Evolutionary conservation across 2,113 vertebrate species (phyloP).

Genomic region (Fregata magnificens): DNA sequence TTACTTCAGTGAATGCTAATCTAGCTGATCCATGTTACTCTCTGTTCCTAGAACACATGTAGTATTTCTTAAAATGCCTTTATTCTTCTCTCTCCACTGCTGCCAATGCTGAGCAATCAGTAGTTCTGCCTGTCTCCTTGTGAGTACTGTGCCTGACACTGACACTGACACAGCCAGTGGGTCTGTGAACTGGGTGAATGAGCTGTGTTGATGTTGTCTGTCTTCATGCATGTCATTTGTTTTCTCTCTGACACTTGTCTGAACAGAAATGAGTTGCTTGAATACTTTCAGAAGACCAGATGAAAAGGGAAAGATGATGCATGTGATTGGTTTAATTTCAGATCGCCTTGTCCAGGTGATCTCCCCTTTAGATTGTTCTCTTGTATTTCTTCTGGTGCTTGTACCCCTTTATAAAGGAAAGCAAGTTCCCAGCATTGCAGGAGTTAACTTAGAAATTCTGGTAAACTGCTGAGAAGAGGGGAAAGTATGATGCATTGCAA

Average conservation of each 20-base stretch:
- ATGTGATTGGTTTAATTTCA: not conserved
- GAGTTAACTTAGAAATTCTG: not conserved
- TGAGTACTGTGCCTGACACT: not conserved
- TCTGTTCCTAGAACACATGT: not conserved
- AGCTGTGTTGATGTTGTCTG: not conserved
- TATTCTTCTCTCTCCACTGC: not conserved
- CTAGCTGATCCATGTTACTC: not conserved
- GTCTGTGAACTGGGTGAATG: not conserved
- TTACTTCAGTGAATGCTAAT: not conserved
- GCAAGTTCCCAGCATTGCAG: not conserved
- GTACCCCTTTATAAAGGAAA: not conserved
- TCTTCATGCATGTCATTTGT: not conserved
- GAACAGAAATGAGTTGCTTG: not conserved
- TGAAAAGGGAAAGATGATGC: not conserved
- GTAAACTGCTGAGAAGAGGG: not conserved
- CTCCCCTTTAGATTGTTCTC: not conserved
- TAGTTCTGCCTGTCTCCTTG: not conserved
- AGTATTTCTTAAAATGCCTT: not conserved
- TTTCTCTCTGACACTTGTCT: not conserved
- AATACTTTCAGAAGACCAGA: not conserved
- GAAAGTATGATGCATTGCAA: not conserved
- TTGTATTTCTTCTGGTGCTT: not conserved
- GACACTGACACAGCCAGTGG: not conserved
- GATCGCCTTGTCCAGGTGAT: not conserved
- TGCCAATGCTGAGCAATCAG: not conserved